Evolutionary conservation across 2,888 invertebrate species (phyloP), one percentile per base, ranked within the genome.

Genomic region (Leistus spinibarbis): DNA sequence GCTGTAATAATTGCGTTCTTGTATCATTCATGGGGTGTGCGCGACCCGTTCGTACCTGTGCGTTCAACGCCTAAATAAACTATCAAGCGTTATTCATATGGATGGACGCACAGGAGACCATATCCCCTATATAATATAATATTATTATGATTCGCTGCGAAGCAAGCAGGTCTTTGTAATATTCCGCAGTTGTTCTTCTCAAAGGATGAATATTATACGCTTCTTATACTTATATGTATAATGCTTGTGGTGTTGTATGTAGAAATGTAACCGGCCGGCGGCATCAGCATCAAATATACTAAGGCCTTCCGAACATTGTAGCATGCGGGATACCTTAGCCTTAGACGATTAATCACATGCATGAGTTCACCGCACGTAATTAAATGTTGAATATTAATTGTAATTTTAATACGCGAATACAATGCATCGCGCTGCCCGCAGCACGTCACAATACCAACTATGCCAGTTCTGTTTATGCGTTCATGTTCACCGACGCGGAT

Each of bases 381-480:
- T 22, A 63, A 19, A 63, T 22, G 63, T 23, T 63, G n/a, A 63
- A 22, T 63, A 63, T 63, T 63, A 19, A 63, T 63, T 63, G 63
- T 19, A 23, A 20, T 63, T 63, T 63, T 19, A 63, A 22, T 63
- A 63, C 63, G 63, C 23, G 23, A 57, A 57, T 57, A 40, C 40
- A 40, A 40, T 40, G 40, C 40, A 40, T 40, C 40, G 40, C 40
- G 40, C 13, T 40, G 40, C 13, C 40, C 40, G 40, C 40, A 40
- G 1, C 40, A 40, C 4, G 4, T 40, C 40, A 40, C 40, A 40
- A 40, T 40, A 40, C 40, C n/a, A 40, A 40, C 40, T 40, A 13
- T 40, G 40, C 4, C n/a, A n/a, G n/a, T 40, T 40, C 13, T 40
- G 40, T 13, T 40, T 40, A 1, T 40, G 40, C 40, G 3, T 10